Conservation (phyloP, 2,888 invertebrate genomes). For the Eucera pruinosa region DNA sequence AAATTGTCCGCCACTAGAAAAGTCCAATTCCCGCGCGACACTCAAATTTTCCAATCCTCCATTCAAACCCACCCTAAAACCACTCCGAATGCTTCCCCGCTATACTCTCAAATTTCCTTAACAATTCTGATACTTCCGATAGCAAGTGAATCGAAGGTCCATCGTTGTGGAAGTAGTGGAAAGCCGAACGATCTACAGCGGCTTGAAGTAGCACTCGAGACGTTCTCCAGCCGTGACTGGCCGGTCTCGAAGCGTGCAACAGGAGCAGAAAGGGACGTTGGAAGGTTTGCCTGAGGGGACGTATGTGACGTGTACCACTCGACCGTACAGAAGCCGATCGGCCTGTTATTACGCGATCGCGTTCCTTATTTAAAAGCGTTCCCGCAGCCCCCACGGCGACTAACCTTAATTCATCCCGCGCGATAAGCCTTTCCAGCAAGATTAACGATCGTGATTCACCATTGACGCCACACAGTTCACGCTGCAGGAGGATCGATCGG, state of each 20-base stretch:
- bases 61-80: too few species aligned
- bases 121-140: too few species aligned
- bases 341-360: conserved; percentile 74
- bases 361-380: conserved; percentile 67
- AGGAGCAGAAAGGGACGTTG: conserved; percentile 16
- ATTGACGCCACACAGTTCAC: conserved; percentile 28
- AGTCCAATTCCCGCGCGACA: too few species aligned
- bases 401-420: conserved; percentile 59
- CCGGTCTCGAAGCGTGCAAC: conserved; percentile 11
- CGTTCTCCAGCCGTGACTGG: conserved; percentile 36
- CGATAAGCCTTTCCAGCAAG: conserved; percentile 48
- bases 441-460: conserved; percentile 51
- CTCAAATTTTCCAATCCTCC: too few species aligned
- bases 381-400: conserved; percentile 45
- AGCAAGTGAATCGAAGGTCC: background rate
- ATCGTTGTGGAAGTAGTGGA: background rate
- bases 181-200: background rate
- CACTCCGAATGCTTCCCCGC: too few species aligned
- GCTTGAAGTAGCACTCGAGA: conserved; percentile 55
- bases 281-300: conserved; percentile 45
- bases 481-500: background rate
- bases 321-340: conserved; percentile 67
- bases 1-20: too few species aligned
- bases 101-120: too few species aligned
- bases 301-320: conserved; percentile 29